Evolutionary conservation across 2,797 vertebrate genomes (phyloP), one percentile per base, ranked within the genome.

Genomic region (Fratercula arctica): DNA sequence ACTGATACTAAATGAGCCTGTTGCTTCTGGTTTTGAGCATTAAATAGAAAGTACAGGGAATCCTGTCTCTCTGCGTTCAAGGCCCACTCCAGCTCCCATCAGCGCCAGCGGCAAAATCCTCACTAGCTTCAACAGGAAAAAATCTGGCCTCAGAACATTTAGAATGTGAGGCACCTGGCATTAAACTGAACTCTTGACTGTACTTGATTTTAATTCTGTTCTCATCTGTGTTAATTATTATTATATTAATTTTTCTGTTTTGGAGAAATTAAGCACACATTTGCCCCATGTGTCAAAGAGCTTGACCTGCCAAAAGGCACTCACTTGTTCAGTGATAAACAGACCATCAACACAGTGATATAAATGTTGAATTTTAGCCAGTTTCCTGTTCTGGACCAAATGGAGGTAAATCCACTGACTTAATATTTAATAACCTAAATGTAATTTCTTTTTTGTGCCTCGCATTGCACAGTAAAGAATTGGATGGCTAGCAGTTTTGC

Each of bases 391-490:
- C 98, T 98, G 96, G 94, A 97, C 96, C 97, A 98, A 98, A 98
- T 97, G 97, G 98, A 97, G 97, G 97, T 98, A 98, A 98, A 98
- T 98, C 97, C 98, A 97, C 96, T 98, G 98, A 98, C 97, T 98
- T 98, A 98, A 98, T 98, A 97, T 98, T 98, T 98, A 98, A 98
- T 98, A 98, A 98, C 97, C 97, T 98, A 97, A 98, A 98, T 98
- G 98, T 97, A 98, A 97, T 98, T 98, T 98, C 97, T 98, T 91
- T 95, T 97, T 97, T 96, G 84, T 97, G 97, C 97, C 97, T 98
- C 96, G 9, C 94, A 97, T 95, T 97, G 97, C 97, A 97, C 95
- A 97, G 97, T 90, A 96, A 97, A 97, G 97, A 98, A 97, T 59
- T 98, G 97, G 97, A 98, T 96, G 97, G 97, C 95, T 94, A 97